Evolutionary conservation across 2,888 invertebrate genomes (phyloP), one percentile per base, ranked within the genome.

Genomic region (Pantelozetes paolii): DNA sequence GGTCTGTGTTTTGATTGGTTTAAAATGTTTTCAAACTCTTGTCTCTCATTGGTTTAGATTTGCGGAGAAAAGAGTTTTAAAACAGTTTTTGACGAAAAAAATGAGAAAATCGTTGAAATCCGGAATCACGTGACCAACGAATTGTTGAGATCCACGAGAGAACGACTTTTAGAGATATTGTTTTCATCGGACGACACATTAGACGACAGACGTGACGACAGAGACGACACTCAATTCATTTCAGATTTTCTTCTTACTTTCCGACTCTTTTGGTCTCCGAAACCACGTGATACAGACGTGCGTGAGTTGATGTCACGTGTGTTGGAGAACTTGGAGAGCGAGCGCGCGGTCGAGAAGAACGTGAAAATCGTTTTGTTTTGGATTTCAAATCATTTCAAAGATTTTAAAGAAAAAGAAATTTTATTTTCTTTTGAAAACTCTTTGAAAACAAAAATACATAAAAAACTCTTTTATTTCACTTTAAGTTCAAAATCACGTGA

Each of bases 301-400:
- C n/a, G n/a, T n/a, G 69, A 73, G 40, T 42, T 73, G 15, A 42
- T 73, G 70, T 18, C 36, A 28, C 48, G 48, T 23, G 30, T 73
- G 28, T 9, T 48, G 11, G 8, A 30, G 8, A 48, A 28, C 36
- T 26, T 70, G 18, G 1, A 1, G n/a, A 23, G 28, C 13, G 50
- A 57, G 18, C n/a, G 15, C 18, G n/a, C 3, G 32, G 67, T 69
- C 3, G 70, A 94, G 83, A 87, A 94, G 81, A 97, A 97, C 5
- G 96, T 97, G 0, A 86, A 98, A 75, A 95, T 99, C 0, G 93
- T 99, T 13, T 85, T 99, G 59, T 87, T 98, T 13, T 99, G 99
- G 99, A 97, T 98, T 1, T 98, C 97, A 83, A 98, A 96, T 83
- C 96, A 97, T 84, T 97, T 96, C 81, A 94, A 94, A 54, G 97